Conservation (phyloP, 2,113 vertebrate genomes). For the Pollimyrus isidori region DNA sequence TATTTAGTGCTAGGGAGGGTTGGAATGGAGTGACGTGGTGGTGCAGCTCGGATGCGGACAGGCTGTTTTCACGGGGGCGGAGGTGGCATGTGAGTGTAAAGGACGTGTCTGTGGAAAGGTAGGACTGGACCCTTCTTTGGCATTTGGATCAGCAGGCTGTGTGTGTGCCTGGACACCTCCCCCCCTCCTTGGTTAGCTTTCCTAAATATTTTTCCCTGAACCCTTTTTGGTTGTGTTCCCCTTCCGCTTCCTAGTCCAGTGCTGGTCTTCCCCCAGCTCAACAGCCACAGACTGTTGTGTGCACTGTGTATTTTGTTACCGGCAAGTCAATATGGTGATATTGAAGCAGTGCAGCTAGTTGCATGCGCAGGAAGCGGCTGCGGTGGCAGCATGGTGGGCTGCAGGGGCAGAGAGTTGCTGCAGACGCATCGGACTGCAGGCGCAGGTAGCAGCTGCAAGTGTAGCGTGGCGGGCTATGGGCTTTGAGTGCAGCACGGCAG, state of each 20-base stretch:
- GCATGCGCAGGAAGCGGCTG: neutral
- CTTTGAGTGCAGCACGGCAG: too few species aligned
- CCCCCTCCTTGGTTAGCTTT: conserved; percentile 12
- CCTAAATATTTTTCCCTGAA: conserved; percentile 47
- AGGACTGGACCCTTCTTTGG: neutral
- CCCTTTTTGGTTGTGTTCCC: conserved; percentile 39
- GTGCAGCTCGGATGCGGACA: conserved; percentile 12
- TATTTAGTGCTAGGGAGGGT: conserved; percentile 20
- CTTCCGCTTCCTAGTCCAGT: conserved; percentile 26
- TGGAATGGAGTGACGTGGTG: neutral
- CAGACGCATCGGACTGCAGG: neutral
- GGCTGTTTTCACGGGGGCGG: neutral
- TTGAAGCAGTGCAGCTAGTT: neutral
- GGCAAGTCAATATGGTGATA: conserved; percentile 65
- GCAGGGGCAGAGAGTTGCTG: neutral
- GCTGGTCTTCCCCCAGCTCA: neutral
- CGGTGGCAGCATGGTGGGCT: neutral
- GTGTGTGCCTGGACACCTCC: neutral
- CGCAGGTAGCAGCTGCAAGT: neutral
- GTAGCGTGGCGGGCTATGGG: accelerated
- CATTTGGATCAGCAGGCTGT: neutral
- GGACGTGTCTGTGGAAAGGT: neutral
- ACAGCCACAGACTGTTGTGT: conserved; percentile 37
- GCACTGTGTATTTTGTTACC: conserved; percentile 56
- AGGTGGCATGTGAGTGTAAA: neutral